Base-by-base conservation (phyloP, 2,888 invertebrate species). In the Aphodius sticticus region DNA sequence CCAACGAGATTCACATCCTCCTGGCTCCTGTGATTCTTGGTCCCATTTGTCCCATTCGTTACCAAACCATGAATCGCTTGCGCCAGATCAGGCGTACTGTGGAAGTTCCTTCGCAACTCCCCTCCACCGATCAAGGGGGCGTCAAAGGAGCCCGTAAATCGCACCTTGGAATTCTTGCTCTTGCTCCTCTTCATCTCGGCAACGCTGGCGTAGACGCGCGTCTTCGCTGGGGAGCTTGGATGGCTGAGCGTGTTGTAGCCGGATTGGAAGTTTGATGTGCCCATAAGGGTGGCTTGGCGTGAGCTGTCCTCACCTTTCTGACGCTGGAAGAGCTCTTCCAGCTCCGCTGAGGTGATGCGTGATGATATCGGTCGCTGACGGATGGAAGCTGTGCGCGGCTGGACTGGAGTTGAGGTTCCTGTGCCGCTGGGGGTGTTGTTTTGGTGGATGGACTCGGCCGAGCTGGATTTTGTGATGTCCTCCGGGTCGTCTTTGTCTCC, bases 121-220 rank as follows among this genome's bases (percentile, higher is more conserved):
- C 86, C 85, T 69, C 86, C 85, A 69, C 89, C 89, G 1, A 12
- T 12, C 53, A 53, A 1, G 1, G 9, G 9, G 70, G 89, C 88
- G 53, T 88, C 89, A 77, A 90, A 87, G n/a, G 89, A 84, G 69
- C 87, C 90, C 81, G 90, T 89, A 87, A 92, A 92, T 69, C 91
- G 81, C 16, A 83, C 83, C 79, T 83, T 83, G 12, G 84, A 80
- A 53, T 78, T 81, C 91, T 94, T 95, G 84, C 92, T 94, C 88
- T 95, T 95, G 83, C 92, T 92, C 79, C 98, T 93, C 89, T 98
- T 98, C 98, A 98, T 97, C 89, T 98, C 97, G 0, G 97, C 96
- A 71, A 97, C 97, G 87, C 97, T 97, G 72, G 97, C 96, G 89
- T 97, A 98, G 69, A 97, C 97, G 81, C 94, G 90, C 69, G 90